These are phyloP conservation scores for Poecilia latipinna DNA, from an alignment of 2,113 vertebrate genomes.

Conservation along the genomic window DNA sequence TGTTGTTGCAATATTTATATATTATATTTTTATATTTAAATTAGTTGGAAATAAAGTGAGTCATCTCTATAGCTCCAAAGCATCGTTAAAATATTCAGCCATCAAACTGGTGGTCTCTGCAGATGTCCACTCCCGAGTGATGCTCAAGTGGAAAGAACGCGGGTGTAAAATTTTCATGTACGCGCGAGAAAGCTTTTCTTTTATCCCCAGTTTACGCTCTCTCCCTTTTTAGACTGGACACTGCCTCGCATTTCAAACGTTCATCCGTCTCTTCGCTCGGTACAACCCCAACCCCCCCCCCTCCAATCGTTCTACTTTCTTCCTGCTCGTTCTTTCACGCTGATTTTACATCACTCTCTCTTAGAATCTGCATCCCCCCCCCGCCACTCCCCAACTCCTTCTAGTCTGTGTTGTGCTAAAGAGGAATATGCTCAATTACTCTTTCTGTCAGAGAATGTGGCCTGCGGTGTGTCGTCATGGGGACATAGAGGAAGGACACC, in stretches of 20 bases:
- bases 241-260: constrained; percentile 25
- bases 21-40: not conserved
- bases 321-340: constrained; percentile 25
- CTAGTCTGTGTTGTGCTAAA: constrained; percentile 24
- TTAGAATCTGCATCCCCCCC: constrained; percentile 19
- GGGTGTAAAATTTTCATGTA: constrained; percentile 50
- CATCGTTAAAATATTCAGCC: not conserved
- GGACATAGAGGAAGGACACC: constrained; percentile 13
- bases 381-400: constrained; percentile 3
- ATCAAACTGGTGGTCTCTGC: not conserved
- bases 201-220: constrained; percentile 17
- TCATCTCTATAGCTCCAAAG: not conserved
- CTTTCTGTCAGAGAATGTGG: constrained; percentile 54
- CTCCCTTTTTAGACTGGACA: constrained; percentile 21
- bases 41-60: not conserved
- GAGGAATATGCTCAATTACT: constrained; percentile 58
- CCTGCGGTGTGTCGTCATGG: constrained; percentile 1
- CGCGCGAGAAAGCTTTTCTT: constrained; percentile 25
- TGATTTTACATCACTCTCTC: constrained; percentile 42
- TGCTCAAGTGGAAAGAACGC: constrained; percentile 30
- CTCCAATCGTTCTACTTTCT: not conserved
- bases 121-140: constrained; percentile 12
- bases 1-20: not conserved
- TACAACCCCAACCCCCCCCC: not conserved
- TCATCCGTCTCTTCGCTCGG: constrained; percentile 31